These are phyloP conservation scores for Paguma larvata DNA, from an alignment of 2,797 vertebrate genomes.

Conservation along the genomic window DNA sequence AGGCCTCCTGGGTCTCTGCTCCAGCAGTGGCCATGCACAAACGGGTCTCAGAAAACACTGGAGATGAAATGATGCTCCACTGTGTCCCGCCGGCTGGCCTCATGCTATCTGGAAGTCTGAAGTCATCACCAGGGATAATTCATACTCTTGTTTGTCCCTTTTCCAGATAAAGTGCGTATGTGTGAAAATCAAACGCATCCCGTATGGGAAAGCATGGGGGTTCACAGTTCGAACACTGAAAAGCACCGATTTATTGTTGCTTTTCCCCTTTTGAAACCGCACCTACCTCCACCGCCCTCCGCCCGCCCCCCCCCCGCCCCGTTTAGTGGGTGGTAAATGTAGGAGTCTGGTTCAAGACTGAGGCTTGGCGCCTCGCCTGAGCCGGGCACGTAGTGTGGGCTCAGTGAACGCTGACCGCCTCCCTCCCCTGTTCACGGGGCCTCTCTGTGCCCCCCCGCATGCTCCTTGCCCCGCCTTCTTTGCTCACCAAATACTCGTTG, in stretches of 20 bases:
- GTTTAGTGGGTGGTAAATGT: not conserved
- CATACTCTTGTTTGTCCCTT: not conserved
- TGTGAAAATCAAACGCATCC: not conserved
- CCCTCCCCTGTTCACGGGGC: not conserved
- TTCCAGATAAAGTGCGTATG: not conserved
- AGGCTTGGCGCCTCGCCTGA: not conserved
- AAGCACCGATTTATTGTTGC: not conserved
- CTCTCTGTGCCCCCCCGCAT: not conserved
- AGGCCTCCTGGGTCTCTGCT: not conserved
- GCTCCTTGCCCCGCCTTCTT: not conserved
- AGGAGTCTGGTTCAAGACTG: not conserved
- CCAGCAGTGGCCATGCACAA: not conserved
- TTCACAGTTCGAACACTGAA: not conserved
- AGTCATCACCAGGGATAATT: not conserved
- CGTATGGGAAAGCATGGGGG: not conserved
- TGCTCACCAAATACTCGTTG: not conserved
- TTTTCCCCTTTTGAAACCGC: not conserved
- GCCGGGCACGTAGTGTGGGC: not conserved
- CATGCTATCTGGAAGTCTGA: not conserved
- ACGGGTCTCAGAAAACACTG: not conserved
- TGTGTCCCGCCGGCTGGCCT: not conserved
- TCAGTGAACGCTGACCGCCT: not conserved
- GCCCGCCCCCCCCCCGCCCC: too few species aligned
- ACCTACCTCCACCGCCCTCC: fast-evolving
- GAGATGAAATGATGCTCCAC: not conserved